Evolutionary conservation across 2,888 invertebrate species (phyloP).

Genomic region (Plebejus anna): DNA sequence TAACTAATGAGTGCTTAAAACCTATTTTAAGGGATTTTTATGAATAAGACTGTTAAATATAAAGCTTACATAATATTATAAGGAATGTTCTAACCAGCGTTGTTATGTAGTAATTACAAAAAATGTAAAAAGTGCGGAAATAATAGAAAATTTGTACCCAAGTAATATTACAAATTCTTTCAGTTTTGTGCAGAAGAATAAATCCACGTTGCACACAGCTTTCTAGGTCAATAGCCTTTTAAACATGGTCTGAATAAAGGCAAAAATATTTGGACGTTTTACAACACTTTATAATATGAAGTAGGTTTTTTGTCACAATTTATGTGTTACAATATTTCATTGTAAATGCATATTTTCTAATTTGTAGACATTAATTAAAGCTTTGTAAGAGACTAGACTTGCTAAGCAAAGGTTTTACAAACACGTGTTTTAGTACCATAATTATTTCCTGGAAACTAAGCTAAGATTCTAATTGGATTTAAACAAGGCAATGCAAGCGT

Average conservation of each 20-base stretch:
- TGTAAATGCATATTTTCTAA: not conserved
- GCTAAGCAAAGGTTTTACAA: too few relatives aligned
- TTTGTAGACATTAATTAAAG: too few relatives aligned
- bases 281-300: slow-evolving; percentile 10
- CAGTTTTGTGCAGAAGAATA: slow-evolving; percentile 19
- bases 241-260: slow-evolving; percentile 10
- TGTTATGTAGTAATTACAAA: not conserved
- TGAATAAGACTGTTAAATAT: too few relatives aligned
- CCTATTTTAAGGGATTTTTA: too few relatives aligned
- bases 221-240: slow-evolving; percentile 25
- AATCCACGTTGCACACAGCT: slow-evolving; percentile 22
- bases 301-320: not conserved
- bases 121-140: not conserved
- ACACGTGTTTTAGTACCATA: too few relatives aligned
- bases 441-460: too few relatives aligned
- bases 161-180: slow-evolving; percentile 19
- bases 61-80: not conserved
- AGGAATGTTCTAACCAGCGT: not conserved
- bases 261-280: slow-evolving; percentile 24
- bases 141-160: slow-evolving; percentile 7
- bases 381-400: too few relatives aligned
- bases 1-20: too few relatives aligned
- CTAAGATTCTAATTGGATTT: too few relatives aligned
- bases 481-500: too few relatives aligned
- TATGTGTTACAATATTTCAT: not conserved